A percentile compares a stretch with the other conserved stretches of the same genome.
phyloP scores from a whole-genome alignment of 2,797 vertebrate species.

The Martes flavigula region DNA sequence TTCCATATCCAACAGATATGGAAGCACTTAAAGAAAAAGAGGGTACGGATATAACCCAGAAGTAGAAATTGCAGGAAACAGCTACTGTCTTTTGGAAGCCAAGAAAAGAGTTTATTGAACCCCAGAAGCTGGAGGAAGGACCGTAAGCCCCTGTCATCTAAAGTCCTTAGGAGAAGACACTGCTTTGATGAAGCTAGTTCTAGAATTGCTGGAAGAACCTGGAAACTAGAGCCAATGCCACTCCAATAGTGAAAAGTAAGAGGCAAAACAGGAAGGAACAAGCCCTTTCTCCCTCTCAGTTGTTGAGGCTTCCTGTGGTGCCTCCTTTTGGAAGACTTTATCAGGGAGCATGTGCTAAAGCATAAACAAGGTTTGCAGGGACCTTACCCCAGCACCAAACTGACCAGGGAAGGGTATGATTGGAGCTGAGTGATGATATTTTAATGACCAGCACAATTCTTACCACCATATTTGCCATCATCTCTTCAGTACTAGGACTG shows the following conservation, averaged over 20 bases:
- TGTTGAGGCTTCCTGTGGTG: not conserved
- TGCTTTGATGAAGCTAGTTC: not conserved
- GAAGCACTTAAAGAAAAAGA: not conserved
- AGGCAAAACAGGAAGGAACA: not conserved
- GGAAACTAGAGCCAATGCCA: not conserved
- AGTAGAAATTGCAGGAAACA: no score
- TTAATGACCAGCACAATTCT: not conserved
- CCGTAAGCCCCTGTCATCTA: not conserved
- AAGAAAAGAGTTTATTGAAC: not conserved
- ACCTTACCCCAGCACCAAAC: no score
- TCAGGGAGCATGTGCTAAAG: not conserved
- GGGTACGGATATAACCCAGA: not conserved
- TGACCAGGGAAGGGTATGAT: fast-evolving
- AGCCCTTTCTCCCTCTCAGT: not conserved
- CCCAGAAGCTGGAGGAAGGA: not conserved
- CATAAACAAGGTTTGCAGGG: not conserved
- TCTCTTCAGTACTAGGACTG: not conserved
- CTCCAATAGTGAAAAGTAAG: not conserved
- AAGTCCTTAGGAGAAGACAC: not conserved
- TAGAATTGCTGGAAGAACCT: not conserved
- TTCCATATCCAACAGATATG: not conserved
- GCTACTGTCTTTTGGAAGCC: not conserved
- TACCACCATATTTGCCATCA: not conserved
- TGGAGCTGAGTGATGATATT: no score
- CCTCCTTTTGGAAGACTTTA: not conserved